phyloP scores from a whole-genome alignment of 2,888 invertebrate genomes.

The Biston stratarius region DNA sequence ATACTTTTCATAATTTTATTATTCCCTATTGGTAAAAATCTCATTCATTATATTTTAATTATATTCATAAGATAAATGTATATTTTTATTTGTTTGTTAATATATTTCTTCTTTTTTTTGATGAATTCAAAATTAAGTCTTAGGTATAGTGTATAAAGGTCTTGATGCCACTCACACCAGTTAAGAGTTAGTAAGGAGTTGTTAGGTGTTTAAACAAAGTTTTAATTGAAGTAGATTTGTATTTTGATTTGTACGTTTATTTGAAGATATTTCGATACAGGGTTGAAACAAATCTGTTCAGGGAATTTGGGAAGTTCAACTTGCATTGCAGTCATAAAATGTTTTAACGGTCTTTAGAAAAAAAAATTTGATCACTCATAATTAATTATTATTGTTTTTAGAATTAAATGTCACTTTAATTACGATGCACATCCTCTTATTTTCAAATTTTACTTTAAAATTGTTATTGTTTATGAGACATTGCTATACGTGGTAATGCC shows the following conservation, averaged over 20 bases:
- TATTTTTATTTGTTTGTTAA: too few relatives aligned
- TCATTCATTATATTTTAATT: too few relatives aligned
- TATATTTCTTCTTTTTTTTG: background rate
- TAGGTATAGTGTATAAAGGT: background rate
- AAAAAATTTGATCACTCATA: too few relatives aligned
- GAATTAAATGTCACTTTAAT: too few relatives aligned
- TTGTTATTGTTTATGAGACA: too few relatives aligned
- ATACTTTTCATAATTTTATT: too few relatives aligned
- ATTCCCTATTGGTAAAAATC: too few relatives aligned
- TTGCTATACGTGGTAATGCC: too few relatives aligned
- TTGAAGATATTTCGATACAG: constrained; percentile 14
- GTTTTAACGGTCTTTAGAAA: background rate
- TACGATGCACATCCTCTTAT: too few relatives aligned
- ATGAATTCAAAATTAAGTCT: background rate
- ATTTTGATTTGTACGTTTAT: background rate
- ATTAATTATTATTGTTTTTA: too few relatives aligned
- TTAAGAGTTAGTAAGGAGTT: constrained; percentile 5
- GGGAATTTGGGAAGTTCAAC: background rate
- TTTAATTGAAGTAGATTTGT: constrained; percentile 25
- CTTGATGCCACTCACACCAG: constrained; percentile 2
- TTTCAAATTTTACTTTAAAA: too few relatives aligned
- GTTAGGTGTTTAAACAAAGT: constrained; percentile 14
- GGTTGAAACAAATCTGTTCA: constrained; percentile 4
- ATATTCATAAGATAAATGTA: too few relatives aligned
- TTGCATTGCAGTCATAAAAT: background rate